Base-by-base conservation (phyloP, 2,113 vertebrate genomes). In the Saguinus imperator region DNA sequence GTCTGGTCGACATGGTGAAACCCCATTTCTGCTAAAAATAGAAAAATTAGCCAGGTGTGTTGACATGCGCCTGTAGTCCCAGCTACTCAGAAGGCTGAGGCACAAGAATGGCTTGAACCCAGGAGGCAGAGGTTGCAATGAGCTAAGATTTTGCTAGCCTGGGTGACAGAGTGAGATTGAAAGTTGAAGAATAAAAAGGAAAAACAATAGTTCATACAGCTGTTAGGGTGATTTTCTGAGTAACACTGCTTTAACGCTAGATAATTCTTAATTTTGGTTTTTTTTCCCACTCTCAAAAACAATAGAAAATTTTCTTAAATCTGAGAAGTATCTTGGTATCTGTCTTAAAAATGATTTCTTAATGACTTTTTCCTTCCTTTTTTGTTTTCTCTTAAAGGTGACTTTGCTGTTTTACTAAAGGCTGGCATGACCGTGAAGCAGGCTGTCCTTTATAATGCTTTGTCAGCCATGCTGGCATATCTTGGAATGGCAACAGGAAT, bases 351-450 rank as follows among this genome's bases (percentile, higher is more conserved):
- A 64, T 94, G 3, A 66, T 64, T 79, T 88, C 86, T 85, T 32
- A 87, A 4, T 96, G 72, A 40, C 9, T 86, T 92, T 76, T 8
- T 43, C 29, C 29, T 40, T 93, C 10, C 5, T 25, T 1, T 45
- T 58, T 91, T 80, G 27, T 82, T 97, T 29, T 43, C 9, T 95
- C 9, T 95, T 89, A 80, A 89, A 99, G 99, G 99, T 94, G 99
- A 99, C 98, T 99, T 99, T 92, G 99, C 99, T 25, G 99, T 99
- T 40, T 99, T 99, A 58, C 98, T 99, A 1, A 99, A 99, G 98
- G 99, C 99, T 0, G 99, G 99, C 29, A 99, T 99, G 99, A 99
- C 99, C 1, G 99, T 99, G 94, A 99, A 99, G 64, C 99, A 99
- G 97, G 99, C 99, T 86, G 99, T 99, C 77, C 99, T 99, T 16